Evolutionary conservation across 2,113 vertebrate genomes (phyloP).

Genomic region (Ctenomys sociabilis): DNA sequence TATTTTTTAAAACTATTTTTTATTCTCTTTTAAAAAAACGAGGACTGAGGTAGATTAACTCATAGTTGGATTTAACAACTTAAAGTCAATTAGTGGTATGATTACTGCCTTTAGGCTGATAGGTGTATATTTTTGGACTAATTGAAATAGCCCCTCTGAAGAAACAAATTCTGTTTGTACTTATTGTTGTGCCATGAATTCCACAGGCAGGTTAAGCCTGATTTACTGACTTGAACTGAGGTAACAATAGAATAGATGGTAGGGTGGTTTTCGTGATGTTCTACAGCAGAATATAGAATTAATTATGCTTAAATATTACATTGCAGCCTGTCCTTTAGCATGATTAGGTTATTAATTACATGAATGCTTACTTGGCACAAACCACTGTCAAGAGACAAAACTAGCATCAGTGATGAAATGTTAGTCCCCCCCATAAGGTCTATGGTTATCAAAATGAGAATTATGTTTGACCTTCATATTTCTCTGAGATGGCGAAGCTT

Average conservation of each 20-base stretch:
- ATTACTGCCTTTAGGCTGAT: not conserved
- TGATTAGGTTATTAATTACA: not conserved
- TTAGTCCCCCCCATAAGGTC: not conserved
- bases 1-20: too few relatives aligned
- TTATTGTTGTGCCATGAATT: constrained; percentile 20
- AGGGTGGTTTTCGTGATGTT: not conserved
- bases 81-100: not conserved
- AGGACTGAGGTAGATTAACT: not conserved
- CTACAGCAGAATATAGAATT: not conserved
- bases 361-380: not conserved
- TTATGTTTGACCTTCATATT: not conserved
- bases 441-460: not conserved
- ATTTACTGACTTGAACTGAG: not conserved
- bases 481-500: not conserved
- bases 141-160: not conserved
- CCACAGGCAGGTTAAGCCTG: not conserved
- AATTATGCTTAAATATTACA: not conserved
- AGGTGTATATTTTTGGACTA: not conserved
- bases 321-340: not conserved
- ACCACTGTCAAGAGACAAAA: not conserved
- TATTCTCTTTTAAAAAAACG: not conserved
- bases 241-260: not conserved
- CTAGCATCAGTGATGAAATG: not conserved
- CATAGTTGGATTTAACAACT: constrained; percentile 26
- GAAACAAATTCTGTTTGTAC: not conserved